Evolutionary conservation across 2,797 vertebrate genomes (phyloP).

Genomic region (Falco berigora): DNA sequence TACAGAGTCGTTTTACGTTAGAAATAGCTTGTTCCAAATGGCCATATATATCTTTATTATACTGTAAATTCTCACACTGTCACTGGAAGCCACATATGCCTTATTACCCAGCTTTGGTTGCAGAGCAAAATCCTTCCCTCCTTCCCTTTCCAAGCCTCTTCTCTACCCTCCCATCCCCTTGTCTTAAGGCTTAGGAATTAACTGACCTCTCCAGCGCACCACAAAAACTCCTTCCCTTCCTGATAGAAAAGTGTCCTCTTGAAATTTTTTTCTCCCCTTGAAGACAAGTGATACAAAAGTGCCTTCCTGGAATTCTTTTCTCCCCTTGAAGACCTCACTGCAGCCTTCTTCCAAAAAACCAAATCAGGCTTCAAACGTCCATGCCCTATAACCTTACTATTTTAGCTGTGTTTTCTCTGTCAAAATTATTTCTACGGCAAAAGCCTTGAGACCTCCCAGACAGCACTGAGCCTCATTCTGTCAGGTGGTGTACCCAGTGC

Average conservation of each 20-base stretch:
- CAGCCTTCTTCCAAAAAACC: neutral
- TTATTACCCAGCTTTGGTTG: conserved; percentile 2
- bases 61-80: conserved; percentile 50
- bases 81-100: conserved; percentile 36
- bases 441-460: neutral
- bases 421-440: neutral
- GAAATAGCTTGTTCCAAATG: conserved; percentile 64
- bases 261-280: neutral
- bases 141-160: neutral
- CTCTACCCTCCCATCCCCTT: neutral
- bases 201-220: accelerated
- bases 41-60: conserved; percentile 59
- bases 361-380: neutral
- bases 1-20: conserved; percentile 51
- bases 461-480: neutral
- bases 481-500: neutral
- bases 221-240: neutral
- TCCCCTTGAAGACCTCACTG: neutral
- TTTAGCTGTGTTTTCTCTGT: neutral
- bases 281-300: neutral
- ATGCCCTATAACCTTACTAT: neutral
- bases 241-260: neutral
- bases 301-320: neutral
- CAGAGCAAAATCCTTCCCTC: neutral
- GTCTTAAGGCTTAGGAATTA: neutral